Conservation (phyloP, 1,140 invertebrate genomes). For the Plectrocnemia conspersa region DNA sequence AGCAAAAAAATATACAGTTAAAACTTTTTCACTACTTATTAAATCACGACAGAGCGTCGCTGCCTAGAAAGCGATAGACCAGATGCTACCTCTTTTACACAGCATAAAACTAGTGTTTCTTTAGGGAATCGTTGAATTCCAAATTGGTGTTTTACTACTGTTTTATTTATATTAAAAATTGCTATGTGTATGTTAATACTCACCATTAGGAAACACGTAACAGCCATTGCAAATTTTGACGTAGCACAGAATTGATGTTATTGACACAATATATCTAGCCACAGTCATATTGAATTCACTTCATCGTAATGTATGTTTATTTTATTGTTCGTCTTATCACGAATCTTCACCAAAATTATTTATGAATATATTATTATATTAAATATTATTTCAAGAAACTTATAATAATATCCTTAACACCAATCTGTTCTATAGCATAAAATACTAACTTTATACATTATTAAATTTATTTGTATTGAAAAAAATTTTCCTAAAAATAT, state of each 20-base stretch:
- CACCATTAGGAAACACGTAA: constrained; percentile 35
- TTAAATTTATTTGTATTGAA: too few relatives aligned
- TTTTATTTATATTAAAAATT: neutral
- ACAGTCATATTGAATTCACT: constrained; percentile 21
- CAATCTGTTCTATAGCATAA: too few relatives aligned
- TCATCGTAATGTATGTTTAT: neutral
- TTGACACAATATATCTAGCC: constrained; percentile 6
- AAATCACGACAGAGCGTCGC: too few relatives aligned
- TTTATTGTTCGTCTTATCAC: constrained; percentile 3
- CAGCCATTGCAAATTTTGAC: constrained; percentile 12
- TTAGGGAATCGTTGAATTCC: too few relatives aligned
- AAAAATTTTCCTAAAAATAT: too few relatives aligned
- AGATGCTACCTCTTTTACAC: constrained; percentile 16
- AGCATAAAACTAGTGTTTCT: too few relatives aligned
- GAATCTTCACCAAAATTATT: too few relatives aligned
- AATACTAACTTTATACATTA: too few relatives aligned
- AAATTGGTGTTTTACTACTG: neutral
- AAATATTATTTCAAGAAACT: too few relatives aligned
- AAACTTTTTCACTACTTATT: neutral
- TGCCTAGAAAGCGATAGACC: constrained; percentile 13
- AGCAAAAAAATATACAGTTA: constrained; percentile 4
- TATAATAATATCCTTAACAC: too few relatives aligned
- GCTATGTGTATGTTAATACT: constrained; percentile 1
- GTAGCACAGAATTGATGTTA: neutral
- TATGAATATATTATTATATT: too few relatives aligned